Conservation (phyloP, 2,797 vertebrate species). For the Etheostoma perlongum region DNA sequence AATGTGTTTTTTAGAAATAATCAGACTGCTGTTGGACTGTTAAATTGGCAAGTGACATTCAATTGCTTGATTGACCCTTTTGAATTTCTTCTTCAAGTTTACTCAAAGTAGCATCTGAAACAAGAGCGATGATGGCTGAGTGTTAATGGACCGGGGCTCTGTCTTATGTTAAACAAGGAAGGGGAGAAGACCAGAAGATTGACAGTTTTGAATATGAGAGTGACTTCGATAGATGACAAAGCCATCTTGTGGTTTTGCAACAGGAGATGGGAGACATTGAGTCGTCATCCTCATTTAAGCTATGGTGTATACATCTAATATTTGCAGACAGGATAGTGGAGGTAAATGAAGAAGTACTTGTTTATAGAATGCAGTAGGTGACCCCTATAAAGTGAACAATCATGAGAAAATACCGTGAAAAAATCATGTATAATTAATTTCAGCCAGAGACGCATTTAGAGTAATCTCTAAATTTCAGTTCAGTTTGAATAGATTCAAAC, state of each 20-base stretch:
- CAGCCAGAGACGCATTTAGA: slow-evolving; percentile 19
- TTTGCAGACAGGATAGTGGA: slow-evolving; percentile 6
- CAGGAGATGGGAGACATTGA: slow-evolving; percentile 6
- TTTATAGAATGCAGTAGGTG: slow-evolving; percentile 16
- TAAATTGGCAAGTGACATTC: slow-evolving; percentile 20
- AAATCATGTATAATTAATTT: slow-evolving; percentile 7
- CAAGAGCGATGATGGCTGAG: slow-evolving; percentile 30
- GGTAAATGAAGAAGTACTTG: slow-evolving; percentile 4
- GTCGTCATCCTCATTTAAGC: slow-evolving; percentile 23
- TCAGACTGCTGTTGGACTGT: slow-evolving; percentile 1
- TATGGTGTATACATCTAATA: background rate
- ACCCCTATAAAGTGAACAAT: background rate
- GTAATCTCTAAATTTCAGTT: slow-evolving; percentile 47
- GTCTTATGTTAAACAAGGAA: slow-evolving; percentile 20
- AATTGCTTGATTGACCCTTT: slow-evolving; percentile 13
- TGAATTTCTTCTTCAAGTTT: slow-evolving; percentile 22
- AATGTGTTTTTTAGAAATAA: slow-evolving; percentile 12
- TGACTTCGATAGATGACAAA: slow-evolving; percentile 52
- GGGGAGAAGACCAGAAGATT: slow-evolving; percentile 12
- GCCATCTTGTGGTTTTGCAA: background rate
- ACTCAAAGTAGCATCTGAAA: slow-evolving; percentile 24
- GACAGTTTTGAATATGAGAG: slow-evolving; percentile 30
- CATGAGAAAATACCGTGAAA: background rate
- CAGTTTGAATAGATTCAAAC: no score
- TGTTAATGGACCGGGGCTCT: slow-evolving; percentile 34